These are phyloP conservation scores for Pteropus alecto DNA, from an alignment of 2,113 vertebrate genomes.

Conservation along the genomic window DNA sequence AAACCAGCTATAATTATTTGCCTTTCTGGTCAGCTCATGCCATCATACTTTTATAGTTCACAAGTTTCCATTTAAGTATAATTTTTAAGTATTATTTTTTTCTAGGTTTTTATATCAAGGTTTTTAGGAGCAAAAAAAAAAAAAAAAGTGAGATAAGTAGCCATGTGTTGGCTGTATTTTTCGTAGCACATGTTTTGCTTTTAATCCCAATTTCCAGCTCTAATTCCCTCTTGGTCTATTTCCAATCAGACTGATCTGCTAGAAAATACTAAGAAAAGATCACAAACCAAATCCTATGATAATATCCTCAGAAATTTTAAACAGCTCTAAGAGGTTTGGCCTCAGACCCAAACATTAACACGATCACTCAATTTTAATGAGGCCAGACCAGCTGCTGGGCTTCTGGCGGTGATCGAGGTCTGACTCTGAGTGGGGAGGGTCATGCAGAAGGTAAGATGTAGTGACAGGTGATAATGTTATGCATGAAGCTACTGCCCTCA, in stretches of 20 bases:
- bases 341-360: constrained; percentile 51
- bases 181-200: constrained; percentile 22
- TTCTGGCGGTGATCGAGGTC: constrained; percentile 35
- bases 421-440: not conserved
- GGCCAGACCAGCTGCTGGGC: not conserved
- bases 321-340: constrained; percentile 57
- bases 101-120: not conserved
- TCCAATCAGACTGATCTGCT: not conserved
- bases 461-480: constrained; percentile 58
- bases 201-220: constrained; percentile 51
- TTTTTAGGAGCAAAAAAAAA: not conserved
- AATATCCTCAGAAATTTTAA: constrained; percentile 62
- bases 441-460: not conserved
- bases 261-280: not conserved
- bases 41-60: not conserved
- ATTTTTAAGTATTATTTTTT: constrained; percentile 19
- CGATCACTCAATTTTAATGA: constrained; percentile 57
- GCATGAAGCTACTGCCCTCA: not conserved
- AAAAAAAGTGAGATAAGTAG: not conserved
- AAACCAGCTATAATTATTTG: not conserved
- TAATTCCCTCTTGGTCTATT: constrained; percentile 53
- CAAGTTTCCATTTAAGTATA: not conserved
- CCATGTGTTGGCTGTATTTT: not conserved
- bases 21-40: not conserved
- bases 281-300: constrained; percentile 2